These are phyloP conservation scores for Baronia brevicornis DNA, from an alignment of 2,888 invertebrate genomes.

Conservation along the genomic window DNA sequence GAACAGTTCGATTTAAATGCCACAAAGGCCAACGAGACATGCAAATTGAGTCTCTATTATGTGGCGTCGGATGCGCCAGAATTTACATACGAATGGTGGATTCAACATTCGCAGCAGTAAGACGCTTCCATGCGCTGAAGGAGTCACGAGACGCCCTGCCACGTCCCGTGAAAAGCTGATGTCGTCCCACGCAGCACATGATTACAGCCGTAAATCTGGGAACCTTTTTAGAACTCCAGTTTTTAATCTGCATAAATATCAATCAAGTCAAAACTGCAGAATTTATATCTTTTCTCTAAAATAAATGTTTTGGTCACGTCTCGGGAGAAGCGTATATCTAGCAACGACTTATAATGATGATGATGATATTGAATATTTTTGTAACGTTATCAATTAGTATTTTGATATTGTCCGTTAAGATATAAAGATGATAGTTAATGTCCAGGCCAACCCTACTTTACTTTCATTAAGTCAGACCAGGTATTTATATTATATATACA, in stretches of 20 bases:
- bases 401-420: too few relatives aligned
- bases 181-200: slow-evolving; percentile 29
- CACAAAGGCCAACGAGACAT: slow-evolving; percentile 59
- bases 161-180: slow-evolving; percentile 18
- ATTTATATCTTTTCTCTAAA: slow-evolving; percentile 22
- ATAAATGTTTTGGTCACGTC: slow-evolving; percentile 41
- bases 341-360: too few relatives aligned
- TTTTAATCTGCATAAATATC: slow-evolving; percentile 60
- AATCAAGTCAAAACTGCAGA: slow-evolving; percentile 33
- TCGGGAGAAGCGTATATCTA: too few relatives aligned
- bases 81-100: slow-evolving; percentile 70
- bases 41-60: slow-evolving; percentile 65
- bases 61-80: slow-evolving; percentile 48
- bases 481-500: too few relatives aligned
- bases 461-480: too few relatives aligned
- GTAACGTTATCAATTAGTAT: too few relatives aligned
- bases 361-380: too few relatives aligned
- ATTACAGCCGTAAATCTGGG: slow-evolving; percentile 56
- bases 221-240: slow-evolving; percentile 56
- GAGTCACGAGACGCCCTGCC: slow-evolving; percentile 27
- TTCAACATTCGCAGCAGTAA: slow-evolving; percentile 50
- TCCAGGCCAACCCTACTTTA: too few relatives aligned
- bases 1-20: slow-evolving; percentile 33
- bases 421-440: too few relatives aligned
- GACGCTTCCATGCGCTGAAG: slow-evolving; percentile 38